Conservation (phyloP, 2,888 invertebrate genomes). For the Punctoribates punctum region DNA sequence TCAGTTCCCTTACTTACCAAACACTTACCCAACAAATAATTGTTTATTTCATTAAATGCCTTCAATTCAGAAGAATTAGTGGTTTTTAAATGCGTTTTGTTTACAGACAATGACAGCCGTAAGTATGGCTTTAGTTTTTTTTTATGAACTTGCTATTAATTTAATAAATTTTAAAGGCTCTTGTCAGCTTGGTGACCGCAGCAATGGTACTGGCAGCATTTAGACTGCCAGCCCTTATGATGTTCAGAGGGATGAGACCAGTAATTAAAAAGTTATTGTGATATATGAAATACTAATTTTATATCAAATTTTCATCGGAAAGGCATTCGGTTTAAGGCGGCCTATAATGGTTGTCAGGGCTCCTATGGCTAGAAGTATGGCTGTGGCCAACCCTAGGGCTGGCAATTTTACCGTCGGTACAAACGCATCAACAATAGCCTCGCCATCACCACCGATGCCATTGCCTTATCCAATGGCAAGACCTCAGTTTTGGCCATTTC, state of each 20-base stretch:
- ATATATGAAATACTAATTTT: neutral
- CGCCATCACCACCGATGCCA: too few relatives aligned
- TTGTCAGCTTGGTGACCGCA: neutral
- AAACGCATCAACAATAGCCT: too few relatives aligned
- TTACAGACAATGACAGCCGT: neutral
- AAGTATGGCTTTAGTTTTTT: neutral
- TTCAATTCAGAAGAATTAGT: too few relatives aligned
- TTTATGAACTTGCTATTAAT: neutral
- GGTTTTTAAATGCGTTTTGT: neutral
- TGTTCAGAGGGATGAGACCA: neutral
- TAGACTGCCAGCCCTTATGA: conserved; percentile 1
- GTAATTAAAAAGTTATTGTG: neutral
- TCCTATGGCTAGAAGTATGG: neutral
- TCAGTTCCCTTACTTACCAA: neutral
- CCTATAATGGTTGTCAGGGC: neutral
- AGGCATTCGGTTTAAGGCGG: neutral
- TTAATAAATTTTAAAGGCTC: neutral
- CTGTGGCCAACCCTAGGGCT: neutral
- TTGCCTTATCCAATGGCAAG: too few relatives aligned
- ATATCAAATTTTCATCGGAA: too few relatives aligned
- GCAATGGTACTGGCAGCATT: neutral
- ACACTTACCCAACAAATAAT: neutral
- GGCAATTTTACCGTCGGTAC: too few relatives aligned
- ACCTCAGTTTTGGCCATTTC: too few relatives aligned
- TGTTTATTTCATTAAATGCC: neutral